Evolutionary conservation across 1,140 invertebrate species (phyloP).

Genomic region (Caenorhabditis latens): DNA sequence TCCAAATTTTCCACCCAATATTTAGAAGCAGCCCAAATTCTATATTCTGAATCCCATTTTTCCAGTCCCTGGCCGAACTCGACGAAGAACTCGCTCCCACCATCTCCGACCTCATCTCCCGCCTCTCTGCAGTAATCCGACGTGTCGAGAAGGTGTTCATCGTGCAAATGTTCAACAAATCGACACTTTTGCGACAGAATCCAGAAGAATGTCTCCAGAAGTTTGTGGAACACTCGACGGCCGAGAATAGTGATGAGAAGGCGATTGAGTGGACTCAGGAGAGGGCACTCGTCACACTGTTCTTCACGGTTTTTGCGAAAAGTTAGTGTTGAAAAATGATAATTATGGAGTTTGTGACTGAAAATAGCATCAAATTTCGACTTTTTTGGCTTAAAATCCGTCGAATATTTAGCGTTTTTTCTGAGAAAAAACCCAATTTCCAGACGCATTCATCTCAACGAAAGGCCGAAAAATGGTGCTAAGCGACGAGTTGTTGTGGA

Average conservation of each 20-base stretch:
- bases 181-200: slow-evolving; percentile 12
- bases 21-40: no score
- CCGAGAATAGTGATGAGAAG: not conserved
- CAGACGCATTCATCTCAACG: not conserved
- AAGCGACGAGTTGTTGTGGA: slow-evolving; percentile 25
- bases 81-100: slow-evolving; percentile 27
- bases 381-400: not conserved
- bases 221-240: not conserved
- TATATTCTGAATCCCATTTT: not conserved
- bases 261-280: slow-evolving; percentile 25
- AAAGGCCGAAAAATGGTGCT: slow-evolving; percentile 23
- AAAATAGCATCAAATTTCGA: no score
- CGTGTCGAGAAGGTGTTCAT: slow-evolving; percentile 37
- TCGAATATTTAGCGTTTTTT: not conserved
- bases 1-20: no score
- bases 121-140: not conserved
- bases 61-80: slow-evolving; percentile 18
- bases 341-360: no score
- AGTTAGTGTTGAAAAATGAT: no score
- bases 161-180: slow-evolving; percentile 34
- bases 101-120: slow-evolving; percentile 17
- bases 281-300: not conserved
- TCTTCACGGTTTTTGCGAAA: slow-evolving; percentile 20
- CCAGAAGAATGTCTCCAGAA: not conserved
- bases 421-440: not conserved